Evolutionary conservation across 2,113 vertebrate genomes (phyloP), one percentile per base, ranked within the genome.

Genomic region (Spilogale gracilis): DNA sequence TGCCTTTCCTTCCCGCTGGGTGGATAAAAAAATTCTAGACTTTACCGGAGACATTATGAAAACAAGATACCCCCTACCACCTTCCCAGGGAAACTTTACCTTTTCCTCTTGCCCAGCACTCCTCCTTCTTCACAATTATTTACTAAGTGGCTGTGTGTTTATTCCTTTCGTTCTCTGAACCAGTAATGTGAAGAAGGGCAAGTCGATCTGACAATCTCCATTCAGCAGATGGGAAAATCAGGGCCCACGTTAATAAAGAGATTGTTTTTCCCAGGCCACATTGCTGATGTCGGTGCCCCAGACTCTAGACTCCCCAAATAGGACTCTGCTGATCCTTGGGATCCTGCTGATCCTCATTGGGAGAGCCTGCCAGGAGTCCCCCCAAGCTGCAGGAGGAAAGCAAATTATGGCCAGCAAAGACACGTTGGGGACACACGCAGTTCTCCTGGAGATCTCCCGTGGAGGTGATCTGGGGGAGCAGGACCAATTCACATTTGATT

Each of bases 21-120:
- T 76, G 20, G 25, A 88, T 50, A 96, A 65, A 94, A 94, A 88
- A 90, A 96, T 95, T 89, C 56, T 38, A 80, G 63, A 58, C 52
- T 78, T 91, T 95, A 78, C 8, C 60, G 38, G 84, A 87, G 87
- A 87, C 52, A 54, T 85, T 91, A 84, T 63, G 69, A 94, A 97
- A 95, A 32, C 27, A 91, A 74, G 56, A 56, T 13, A 27, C 25
- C 27, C 45, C 11, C 38, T 43, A 61, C 6, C 6, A 52, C 5
- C 32, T 69, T 27, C 87, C 18, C 58, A 67, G 38, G 13, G 50
- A 93, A 82, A 18, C 38, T 85, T 85, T 88, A 93, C 71, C 45
- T 81, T 60, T 96, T 94, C 8, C 48, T 83, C 38, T 65, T 81
- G 18, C 27, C 63, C 38, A 71, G 50, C 21, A 23, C 8, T 58